Conservation (phyloP, 2,113 vertebrate genomes). For the Capreolus pygargus region DNA sequence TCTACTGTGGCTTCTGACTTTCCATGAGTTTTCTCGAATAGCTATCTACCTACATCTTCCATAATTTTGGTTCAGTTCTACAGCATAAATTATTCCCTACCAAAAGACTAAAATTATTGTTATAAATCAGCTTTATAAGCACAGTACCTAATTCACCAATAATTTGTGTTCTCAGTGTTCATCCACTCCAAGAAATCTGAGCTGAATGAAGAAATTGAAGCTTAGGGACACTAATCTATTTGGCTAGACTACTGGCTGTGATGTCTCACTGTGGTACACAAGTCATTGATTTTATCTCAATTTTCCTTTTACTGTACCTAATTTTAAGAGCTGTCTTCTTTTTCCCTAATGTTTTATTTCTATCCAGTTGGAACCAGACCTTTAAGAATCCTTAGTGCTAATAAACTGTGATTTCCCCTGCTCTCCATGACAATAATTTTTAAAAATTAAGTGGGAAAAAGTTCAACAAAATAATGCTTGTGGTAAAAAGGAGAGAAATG, state of each 20-base stretch:
- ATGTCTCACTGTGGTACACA: not conserved
- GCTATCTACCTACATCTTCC: not conserved
- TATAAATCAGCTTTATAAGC: not conserved
- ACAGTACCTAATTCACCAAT: not conserved
- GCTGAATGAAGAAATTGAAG: not conserved
- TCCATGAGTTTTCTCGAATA: not conserved
- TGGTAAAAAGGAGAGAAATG: not conserved
- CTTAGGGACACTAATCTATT: not conserved
- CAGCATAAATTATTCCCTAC: not conserved
- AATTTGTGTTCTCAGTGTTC: not conserved
- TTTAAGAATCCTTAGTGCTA: not conserved
- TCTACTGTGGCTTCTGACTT: not conserved
- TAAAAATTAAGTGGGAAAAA: not conserved
- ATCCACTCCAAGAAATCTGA: slow-evolving; percentile 19
- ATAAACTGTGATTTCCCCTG: not conserved
- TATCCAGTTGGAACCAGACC: not conserved
- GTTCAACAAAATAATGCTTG: not conserved
- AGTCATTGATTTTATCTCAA: not conserved
- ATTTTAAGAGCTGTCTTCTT: not conserved
- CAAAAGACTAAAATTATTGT: not conserved
- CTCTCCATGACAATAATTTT: not conserved
- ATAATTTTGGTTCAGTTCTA: not conserved
- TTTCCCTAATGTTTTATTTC: not conserved
- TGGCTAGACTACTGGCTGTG: not conserved
- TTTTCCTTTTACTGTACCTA: not conserved